Conservation (phyloP, 2,888 invertebrate species). For the Onchidella celtica region DNA sequence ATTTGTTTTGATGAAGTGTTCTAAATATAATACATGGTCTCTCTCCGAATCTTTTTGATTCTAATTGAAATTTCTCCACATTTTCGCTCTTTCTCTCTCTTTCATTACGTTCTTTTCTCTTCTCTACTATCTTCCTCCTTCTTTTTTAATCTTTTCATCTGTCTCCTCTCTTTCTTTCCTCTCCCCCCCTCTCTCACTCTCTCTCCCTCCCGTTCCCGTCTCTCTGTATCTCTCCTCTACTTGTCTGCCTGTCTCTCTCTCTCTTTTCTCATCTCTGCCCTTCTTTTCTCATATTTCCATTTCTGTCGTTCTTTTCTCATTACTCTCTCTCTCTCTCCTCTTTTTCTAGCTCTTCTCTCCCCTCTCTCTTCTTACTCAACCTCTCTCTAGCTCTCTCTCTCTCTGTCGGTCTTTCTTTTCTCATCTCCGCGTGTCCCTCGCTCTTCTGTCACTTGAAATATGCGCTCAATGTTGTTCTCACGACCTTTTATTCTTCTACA, state of each 20-base stretch:
- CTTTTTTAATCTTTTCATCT: constrained; percentile 8
- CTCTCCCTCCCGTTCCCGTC: constrained; percentile 13
- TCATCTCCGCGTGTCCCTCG: not conserved
- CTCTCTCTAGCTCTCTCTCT: not conserved
- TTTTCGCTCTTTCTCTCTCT: constrained; percentile 9
- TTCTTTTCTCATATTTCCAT: not conserved
- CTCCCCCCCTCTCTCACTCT: not conserved
- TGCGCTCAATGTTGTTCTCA: too few species aligned
- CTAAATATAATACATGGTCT: too few species aligned
- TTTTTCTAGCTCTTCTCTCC: too few species aligned
- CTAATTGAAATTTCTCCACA: not conserved
- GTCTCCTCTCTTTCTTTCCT: not conserved
- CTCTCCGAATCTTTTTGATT: not conserved
- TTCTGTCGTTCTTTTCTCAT: not conserved
- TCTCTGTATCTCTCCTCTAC: constrained; percentile 10
- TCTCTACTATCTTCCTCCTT: not conserved
- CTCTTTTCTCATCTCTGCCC: not conserved
- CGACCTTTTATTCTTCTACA: too few species aligned
- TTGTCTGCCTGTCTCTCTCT: constrained; percentile 13
- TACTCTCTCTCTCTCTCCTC: not conserved
- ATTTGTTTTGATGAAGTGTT: too few species aligned
- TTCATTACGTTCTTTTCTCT: not conserved
- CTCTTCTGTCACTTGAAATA: not conserved
- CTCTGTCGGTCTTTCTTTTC: not conserved
- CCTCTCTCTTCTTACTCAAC: too few species aligned